A percentile compares a stretch with the other conserved stretches of the same genome.
Evolutionary conservation across 2,888 invertebrate species (phyloP).

Genomic region (Stenodera caucasica): DNA sequence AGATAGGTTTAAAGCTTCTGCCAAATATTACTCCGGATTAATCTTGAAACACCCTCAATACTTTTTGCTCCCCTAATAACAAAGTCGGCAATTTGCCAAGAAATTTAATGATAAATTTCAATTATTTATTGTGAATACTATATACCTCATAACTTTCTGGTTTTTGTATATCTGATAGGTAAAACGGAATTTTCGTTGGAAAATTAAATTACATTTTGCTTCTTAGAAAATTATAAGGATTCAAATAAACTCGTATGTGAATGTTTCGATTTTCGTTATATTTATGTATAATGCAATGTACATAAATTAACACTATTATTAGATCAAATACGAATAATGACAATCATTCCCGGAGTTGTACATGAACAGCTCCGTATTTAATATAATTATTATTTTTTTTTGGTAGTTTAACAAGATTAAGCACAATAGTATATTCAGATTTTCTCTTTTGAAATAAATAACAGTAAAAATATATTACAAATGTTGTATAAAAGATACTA

Average conservation of each 20-base stretch:
- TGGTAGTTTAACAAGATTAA: constrained; percentile 46
- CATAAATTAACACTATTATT: constrained; percentile 56
- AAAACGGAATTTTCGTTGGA: no score
- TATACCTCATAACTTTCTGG: no score
- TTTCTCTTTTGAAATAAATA: constrained; percentile 48
- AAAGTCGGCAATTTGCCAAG: no score
- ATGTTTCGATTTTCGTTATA: constrained; percentile 49
- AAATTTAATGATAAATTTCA: no score
- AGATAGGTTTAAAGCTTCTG: no score
- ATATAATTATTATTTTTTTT: constrained; percentile 20
- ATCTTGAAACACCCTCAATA: no score
- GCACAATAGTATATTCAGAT: constrained; percentile 47
- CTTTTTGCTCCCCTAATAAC: no score
- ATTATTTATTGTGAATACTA: no score
- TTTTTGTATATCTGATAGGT: no score
- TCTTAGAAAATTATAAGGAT: background rate
- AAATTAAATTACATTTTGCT: no score
- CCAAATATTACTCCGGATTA: no score
- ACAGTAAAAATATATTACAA: constrained; percentile 54
- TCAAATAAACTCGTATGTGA: constrained; percentile 11
- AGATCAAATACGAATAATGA: constrained; percentile 55
- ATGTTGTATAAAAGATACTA: constrained; percentile 54
- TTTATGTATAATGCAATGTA: constrained; percentile 56
- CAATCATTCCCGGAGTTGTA: constrained; percentile 53
- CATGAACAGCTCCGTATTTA: constrained; percentile 43